phyloP scores from a whole-genome alignment of 2,113 vertebrate genomes.

The Hydrochoerus hydrochaeris region DNA sequence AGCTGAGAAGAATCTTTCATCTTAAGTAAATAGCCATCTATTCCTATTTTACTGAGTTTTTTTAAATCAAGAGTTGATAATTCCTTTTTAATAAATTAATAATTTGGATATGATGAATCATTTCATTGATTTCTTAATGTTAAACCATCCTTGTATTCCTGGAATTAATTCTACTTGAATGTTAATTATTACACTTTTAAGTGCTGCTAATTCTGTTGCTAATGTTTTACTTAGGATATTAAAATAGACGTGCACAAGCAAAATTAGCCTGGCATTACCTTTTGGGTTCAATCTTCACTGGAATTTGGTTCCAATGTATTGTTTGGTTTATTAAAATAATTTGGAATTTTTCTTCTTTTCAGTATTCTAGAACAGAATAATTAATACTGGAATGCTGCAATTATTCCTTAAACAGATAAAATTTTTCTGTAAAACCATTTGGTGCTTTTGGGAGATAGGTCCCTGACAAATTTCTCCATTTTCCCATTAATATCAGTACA shows the following conservation, averaged over 20 bases:
- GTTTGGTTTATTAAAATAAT: conserved; percentile 15
- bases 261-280: conserved; percentile 34
- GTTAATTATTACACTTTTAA: background rate
- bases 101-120: conserved; percentile 1
- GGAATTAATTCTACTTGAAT: conserved; percentile 33
- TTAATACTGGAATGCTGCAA: background rate
- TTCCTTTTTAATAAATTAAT: background rate
- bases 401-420: conserved; percentile 35
- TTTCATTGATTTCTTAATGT: conserved; percentile 27
- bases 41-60: background rate
- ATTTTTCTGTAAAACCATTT: conserved; percentile 40
- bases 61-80: background rate
- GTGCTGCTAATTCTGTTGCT: conserved; percentile 13
- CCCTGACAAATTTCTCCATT: conserved; percentile 10
- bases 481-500: background rate
- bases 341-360: background rate
- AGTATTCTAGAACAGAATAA: background rate
- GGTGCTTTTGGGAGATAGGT: background rate
- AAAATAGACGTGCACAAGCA: background rate
- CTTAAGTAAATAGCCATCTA: background rate
- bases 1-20: background rate
- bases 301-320: background rate
- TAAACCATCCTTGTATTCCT: conserved; percentile 60
- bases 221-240: conserved; percentile 53
- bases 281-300: background rate